Base-by-base conservation (phyloP, 2,797 vertebrate species). In the Leptatherina wallacei region DNA sequence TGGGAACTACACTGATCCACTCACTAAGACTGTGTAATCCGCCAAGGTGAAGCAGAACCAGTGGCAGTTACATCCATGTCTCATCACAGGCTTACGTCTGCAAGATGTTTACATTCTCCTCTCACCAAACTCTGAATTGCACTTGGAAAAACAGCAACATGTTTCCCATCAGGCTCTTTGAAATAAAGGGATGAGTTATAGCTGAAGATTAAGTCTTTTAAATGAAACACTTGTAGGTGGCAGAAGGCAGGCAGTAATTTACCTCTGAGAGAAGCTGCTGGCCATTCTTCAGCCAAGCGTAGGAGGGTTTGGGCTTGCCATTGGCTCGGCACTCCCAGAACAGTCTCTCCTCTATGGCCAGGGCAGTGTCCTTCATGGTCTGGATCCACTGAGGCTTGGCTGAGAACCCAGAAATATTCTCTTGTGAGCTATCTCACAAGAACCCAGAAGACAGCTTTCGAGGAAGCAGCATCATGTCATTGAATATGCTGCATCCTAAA, bases 331-430 rank as follows among this genome's bases (percentile, higher is more conserved):
- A 98, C 70, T 98, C 97, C 97, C 97, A 98, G 76, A 89, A 89
- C 1, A 98, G 90, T 8, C 89, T 94, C 82, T 98, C 97, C 78
- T 96, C 97, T 33, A 98, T 96, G 27, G 96, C 95, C 76, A 94
- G 88, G 49, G 97, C 95, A 6, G 87, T 87, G 75, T 98, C 96
- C 83, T 93, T 93, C 92, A 97, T 95, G 42, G 89, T 94, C 88
- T 97, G 97, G 71, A 96, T 89, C 97, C 97, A 99, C 87, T 98
- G 96, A 75, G 97, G 97, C 78, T 96, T 97, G 77, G 97, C 97
- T 99, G 90, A 70, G 77, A 84, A 72, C 80, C 82, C 38, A 91
- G 36, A 89, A 80, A 87, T 59, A 86, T 7, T 69, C 80, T 73
- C 66, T 32, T 29, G 60, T 87, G 63, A 87, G 81, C 87, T 60